Evolutionary conservation across 2,797 vertebrate species (phyloP).

Genomic region (Cyprinodon diabolis): DNA sequence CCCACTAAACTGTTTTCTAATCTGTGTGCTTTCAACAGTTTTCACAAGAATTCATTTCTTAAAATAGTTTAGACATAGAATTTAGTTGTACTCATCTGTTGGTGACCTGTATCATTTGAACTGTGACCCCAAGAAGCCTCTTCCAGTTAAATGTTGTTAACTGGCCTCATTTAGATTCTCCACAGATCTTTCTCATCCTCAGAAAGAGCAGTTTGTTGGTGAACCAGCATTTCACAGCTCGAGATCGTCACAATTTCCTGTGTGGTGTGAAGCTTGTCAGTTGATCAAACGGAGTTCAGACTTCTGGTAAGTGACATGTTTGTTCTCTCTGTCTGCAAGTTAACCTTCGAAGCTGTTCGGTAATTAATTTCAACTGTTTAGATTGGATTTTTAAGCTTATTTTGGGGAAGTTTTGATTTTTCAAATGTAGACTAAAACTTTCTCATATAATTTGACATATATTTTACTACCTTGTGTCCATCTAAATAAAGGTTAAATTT

Average conservation of each 20-base stretch:
- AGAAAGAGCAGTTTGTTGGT: conserved; percentile 52
- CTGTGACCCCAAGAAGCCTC: background rate
- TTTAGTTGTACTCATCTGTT: background rate
- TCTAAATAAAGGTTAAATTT: background rate
- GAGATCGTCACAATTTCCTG: conserved; percentile 78
- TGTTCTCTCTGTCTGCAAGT: conserved; percentile 21
- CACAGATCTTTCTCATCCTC: conserved; percentile 56
- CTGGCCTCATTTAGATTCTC: conserved; percentile 16
- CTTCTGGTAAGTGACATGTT: conserved; percentile 69
- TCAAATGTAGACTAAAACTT: background rate
- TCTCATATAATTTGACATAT: background rate
- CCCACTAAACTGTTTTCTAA: background rate
- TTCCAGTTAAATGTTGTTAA: conserved; percentile 22
- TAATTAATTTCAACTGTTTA: background rate
- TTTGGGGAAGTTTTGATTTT: background rate
- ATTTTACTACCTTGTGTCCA: background rate
- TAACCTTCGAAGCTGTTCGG: background rate
- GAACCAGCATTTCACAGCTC: conserved; percentile 59
- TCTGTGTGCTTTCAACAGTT: conserved; percentile 1
- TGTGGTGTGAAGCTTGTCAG: conserved; percentile 64
- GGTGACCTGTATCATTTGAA: conserved; percentile 1
- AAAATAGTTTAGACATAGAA: background rate
- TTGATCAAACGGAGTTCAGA: conserved; percentile 57
- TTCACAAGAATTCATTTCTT: conserved; percentile 25
- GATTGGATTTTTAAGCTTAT: background rate